Evolutionary conservation across 2,888 invertebrate species (phyloP).

Genomic region (Melieria omissa): DNA sequence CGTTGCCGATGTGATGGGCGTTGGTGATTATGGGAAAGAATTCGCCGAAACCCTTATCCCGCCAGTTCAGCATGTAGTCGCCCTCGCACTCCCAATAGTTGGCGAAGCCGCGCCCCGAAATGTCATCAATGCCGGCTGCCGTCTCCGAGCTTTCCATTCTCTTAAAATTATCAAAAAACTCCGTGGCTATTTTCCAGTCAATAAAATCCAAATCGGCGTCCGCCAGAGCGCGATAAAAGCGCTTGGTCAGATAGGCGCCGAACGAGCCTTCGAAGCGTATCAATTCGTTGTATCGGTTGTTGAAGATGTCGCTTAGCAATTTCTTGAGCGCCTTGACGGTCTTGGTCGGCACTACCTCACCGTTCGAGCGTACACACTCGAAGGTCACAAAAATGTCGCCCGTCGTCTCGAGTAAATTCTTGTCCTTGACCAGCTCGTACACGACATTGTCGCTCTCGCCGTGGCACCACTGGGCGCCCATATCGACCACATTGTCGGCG

Average conservation of each 20-base stretch:
- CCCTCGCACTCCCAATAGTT: slow-evolving; percentile 77
- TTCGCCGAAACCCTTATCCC: slow-evolving; percentile 69
- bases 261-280: slow-evolving; percentile 47
- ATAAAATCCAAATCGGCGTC: slow-evolving; percentile 49
- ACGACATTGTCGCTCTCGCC: slow-evolving; percentile 74
- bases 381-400: slow-evolving; percentile 40
- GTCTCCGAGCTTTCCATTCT: slow-evolving; percentile 60
- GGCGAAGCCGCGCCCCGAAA: slow-evolving; percentile 73
- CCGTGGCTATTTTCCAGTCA: slow-evolving; percentile 61
- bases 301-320: slow-evolving; percentile 57
- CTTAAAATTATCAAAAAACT: slow-evolving; percentile 72
- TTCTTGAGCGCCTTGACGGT: slow-evolving; percentile 54
- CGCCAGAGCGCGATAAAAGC: slow-evolving; percentile 45
- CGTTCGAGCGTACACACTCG: slow-evolving; percentile 54
- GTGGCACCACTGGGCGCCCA: slow-evolving; percentile 73
- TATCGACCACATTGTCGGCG: slow-evolving; percentile 71
- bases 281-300: slow-evolving; percentile 50
- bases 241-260: slow-evolving; percentile 48
- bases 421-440: slow-evolving; percentile 68
- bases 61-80: slow-evolving; percentile 76
- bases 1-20: slow-evolving; percentile 37
- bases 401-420: slow-evolving; percentile 43
- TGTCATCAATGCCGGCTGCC: slow-evolving; percentile 62
- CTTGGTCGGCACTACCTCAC: slow-evolving; percentile 55
- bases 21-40: slow-evolving; percentile 45